Evolutionary conservation across 2,888 invertebrate species (phyloP), one percentile per base, ranked within the genome.

Genomic region (Agonopterix arenella): DNA sequence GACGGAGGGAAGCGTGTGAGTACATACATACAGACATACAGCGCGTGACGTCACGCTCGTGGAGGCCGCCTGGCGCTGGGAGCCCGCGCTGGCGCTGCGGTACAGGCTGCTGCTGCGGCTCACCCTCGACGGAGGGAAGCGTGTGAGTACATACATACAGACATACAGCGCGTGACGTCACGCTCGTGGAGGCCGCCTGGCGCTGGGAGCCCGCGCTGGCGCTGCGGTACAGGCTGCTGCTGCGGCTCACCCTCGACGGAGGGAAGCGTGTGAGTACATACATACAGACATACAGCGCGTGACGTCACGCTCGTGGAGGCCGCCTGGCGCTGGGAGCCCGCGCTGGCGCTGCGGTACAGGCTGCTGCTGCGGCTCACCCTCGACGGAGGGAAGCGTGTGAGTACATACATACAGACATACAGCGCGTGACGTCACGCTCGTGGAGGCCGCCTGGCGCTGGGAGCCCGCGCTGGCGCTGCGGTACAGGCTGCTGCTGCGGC

Each of bases 1-100:
- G 49, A 36, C 28, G 51, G 44, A 40, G 41, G 18, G 36, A 37
- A n/a, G 38, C 41, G 36, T 11, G 49, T 49, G 18, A 18, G 18
- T 18, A 5, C 4, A 41, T 11, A 7, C 13, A 16, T 16, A 16
- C 4, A 18, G 0, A 9, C 13, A 18, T 13, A 9, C 9, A 10
- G 9, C 44, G 10, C 18, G 11, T 42, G 42, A 4, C 13, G 11
- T 11, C 42, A 49, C 18, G 45, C 60, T 84, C 54, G 55, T 67
- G 56, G 84, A 81, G 64, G 84, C 81, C 48, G 79, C 81, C 45
- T 67, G 76, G 75, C 73, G 69, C 60, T 84, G 82, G 81, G 69
- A 76, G 63, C 82, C 84, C 50, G 71, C 81, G 10, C 44, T 52
- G 37, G 77, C 74, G 52, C 72, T 80, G 61, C 67, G 73, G 10